A percentile compares a stretch with the other conserved stretches of the same genome.
These are phyloP conservation scores for Tiaroga cobitis DNA, from an alignment of 2,797 vertebrate genomes.

Conservation along the genomic window DNA sequence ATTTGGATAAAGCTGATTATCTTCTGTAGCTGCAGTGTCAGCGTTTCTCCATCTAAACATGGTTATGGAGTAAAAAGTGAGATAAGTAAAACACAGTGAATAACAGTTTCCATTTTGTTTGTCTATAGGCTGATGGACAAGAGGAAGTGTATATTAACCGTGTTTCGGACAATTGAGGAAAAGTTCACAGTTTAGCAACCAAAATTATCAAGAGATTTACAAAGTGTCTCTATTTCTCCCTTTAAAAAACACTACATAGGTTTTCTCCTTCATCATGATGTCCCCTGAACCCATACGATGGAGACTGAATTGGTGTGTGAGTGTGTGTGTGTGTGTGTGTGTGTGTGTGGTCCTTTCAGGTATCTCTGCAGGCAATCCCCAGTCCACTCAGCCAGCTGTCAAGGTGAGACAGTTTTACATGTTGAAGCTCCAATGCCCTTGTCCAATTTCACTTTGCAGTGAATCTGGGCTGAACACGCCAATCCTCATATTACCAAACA, in stretches of 20 bases:
- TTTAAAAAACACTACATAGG: conserved; percentile 35
- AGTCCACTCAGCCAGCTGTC: conserved; percentile 82
- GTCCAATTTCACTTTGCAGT: conserved; percentile 85
- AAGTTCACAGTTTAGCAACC: conserved; percentile 12
- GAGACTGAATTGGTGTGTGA: conserved; percentile 72
- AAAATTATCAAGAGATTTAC: conserved; percentile 19
- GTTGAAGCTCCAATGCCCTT: conserved; percentile 83
- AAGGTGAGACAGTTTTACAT: conserved; percentile 81
- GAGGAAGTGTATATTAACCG: neutral
- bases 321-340: conserved; percentile 75
- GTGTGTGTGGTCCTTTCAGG: conserved; percentile 69
- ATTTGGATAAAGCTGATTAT: conserved; percentile 67
- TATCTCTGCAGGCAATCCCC: conserved; percentile 66
- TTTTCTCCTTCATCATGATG: conserved; percentile 68
- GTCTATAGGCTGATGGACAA: neutral
- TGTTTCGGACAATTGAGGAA: neutral
- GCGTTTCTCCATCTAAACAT: conserved; percentile 56
- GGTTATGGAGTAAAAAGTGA: neutral
- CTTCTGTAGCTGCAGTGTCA: conserved; percentile 66
- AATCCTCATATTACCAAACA: conserved; percentile 86
- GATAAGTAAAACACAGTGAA: neutral
- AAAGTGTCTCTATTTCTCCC: neutral
- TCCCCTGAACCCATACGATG: conserved; percentile 68
- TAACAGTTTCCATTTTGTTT: neutral
- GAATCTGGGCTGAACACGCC: conserved; percentile 82